Base-by-base conservation (phyloP, 2,888 invertebrate genomes). In the Lypha dubia region DNA sequence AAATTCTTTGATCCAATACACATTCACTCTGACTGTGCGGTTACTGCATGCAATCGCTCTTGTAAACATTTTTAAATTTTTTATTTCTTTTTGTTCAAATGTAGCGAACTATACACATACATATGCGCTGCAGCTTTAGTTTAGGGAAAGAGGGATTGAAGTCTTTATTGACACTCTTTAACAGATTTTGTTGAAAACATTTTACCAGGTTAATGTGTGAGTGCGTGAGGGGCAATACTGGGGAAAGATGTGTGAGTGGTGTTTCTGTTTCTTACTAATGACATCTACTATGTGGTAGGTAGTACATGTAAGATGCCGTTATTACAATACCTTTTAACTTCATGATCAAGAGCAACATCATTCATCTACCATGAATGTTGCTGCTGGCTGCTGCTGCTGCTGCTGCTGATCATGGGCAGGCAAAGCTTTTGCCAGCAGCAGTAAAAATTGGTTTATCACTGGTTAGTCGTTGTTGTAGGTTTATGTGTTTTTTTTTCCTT, bases 1-100 rank as follows among this genome's bases (percentile, higher is more conserved):
- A 58, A 84, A 80, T 84, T 84, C 84, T 84, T 80, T 71, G 32
- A 77, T n/a, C n/a, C n/a, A n/a, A n/a, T n/a, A n/a, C n/a, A n/a
- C n/a, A n/a, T n/a, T n/a, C n/a, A n/a, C n/a, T n/a, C n/a, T n/a
- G n/a, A n/a, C n/a, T 49, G 51, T 28, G 58, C 41, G 71, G 22
- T 38, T 53, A 46, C 38, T 63, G 71, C 68, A 77, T 63, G 71
- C 68, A 77, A 70, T 28, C 51, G 51, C 70, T 83, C 53, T 46
- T 49, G 1, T 51, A 65, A 41, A 75, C 35, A 38, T 3, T 41
- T 84, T 73, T 76, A 73, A 53, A 73, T 67, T 60, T 71, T 76
- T 80, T n/a, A n/a, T n/a, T n/a, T n/a, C n/a, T 46, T 84, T 65
- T 60, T 53, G 79, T 68, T 80, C 56, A 75, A 13, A 56, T 56